Conservation (phyloP, 2,797 vertebrate genomes). For the Microchirus variegatus region DNA sequence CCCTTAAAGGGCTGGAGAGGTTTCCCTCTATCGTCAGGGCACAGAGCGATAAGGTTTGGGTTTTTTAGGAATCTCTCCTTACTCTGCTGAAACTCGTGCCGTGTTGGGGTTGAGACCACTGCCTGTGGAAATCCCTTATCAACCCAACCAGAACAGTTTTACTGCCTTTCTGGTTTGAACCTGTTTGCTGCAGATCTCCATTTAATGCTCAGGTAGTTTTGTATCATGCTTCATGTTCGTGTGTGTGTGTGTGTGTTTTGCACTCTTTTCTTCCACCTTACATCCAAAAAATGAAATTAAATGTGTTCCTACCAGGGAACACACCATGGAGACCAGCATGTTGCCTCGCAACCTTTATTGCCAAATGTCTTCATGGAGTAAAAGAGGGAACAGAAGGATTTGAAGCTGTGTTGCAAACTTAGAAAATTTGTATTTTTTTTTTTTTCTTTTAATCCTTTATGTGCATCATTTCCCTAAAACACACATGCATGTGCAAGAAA, state of each 20-base stretch:
- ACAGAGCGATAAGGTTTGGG: conserved; percentile 16
- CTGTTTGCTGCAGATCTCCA: conserved; percentile 11
- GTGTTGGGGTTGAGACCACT: conserved; percentile 14
- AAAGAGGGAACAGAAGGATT: background rate
- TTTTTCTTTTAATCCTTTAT: background rate
- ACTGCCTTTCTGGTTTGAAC: conserved; percentile 7
- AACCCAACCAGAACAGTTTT: conserved; percentile 14
- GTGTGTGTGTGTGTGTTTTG: background rate
- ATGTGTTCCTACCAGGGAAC: background rate
- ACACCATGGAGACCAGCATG: background rate
- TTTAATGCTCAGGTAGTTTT: conserved; percentile 1
- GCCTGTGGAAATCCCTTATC: conserved; percentile 47
- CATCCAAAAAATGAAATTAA: background rate
- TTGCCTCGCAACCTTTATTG: background rate
- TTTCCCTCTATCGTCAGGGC: conserved; percentile 19
- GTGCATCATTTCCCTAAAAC: background rate
- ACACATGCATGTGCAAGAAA: background rate
- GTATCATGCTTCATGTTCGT: background rate
- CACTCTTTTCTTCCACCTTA: background rate
- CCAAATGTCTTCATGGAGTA: background rate
- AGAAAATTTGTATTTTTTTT: no score
- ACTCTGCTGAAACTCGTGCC: conserved; percentile 10
- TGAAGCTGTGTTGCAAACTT: background rate
- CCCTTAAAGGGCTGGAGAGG: conserved; percentile 8
- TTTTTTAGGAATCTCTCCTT: conserved; percentile 15